Percentiles rank a stretch among this genome's conserved stretches.
Evolutionary conservation across 2,797 vertebrate species (phyloP).

Genomic region (Sarcophilus harrisii): DNA sequence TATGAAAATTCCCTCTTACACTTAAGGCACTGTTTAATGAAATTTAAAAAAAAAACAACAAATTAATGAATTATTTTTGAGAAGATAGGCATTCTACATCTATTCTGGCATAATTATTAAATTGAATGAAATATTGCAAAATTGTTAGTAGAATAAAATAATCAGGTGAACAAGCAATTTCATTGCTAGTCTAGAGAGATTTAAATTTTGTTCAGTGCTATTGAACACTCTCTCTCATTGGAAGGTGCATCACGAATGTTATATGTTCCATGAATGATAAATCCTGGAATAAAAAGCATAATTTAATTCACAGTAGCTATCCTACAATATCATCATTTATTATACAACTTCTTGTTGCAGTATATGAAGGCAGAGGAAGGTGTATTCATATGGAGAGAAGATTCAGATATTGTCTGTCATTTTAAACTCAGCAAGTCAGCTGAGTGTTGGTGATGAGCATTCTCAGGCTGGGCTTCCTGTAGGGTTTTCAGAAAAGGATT

Average conservation of each 20-base stretch:
- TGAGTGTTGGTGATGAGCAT: constrained; percentile 33
- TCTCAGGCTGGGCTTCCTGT: neutral
- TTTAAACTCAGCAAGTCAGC: constrained; percentile 61
- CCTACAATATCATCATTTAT: constrained; percentile 55
- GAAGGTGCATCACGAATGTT: constrained; percentile 46
- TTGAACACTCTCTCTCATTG: constrained; percentile 51
- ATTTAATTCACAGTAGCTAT: constrained; percentile 61
- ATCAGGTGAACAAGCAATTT: constrained; percentile 65
- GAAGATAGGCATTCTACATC: constrained; percentile 56
- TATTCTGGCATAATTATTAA: constrained; percentile 76
- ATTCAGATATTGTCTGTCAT: constrained; percentile 58
- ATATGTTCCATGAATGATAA: constrained; percentile 62
- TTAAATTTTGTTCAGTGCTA: constrained; percentile 69
- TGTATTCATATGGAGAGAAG: constrained; percentile 54
- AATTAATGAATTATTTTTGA: constrained; percentile 61
- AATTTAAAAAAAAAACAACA: constrained; percentile 73
- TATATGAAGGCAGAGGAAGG: constrained; percentile 65
- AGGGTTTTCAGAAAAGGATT: constrained; percentile 23
- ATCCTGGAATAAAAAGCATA: constrained; percentile 57
- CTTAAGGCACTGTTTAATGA: constrained; percentile 38
- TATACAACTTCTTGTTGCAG: constrained; percentile 57
- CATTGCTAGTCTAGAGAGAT: constrained; percentile 50
- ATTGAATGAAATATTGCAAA: constrained; percentile 68
- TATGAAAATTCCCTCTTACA: constrained; percentile 33
- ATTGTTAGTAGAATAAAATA: constrained; percentile 73